These are phyloP conservation scores for Brachynemurus nebulosus DNA, from an alignment of 2,888 invertebrate genomes.

Conservation along the genomic window DNA sequence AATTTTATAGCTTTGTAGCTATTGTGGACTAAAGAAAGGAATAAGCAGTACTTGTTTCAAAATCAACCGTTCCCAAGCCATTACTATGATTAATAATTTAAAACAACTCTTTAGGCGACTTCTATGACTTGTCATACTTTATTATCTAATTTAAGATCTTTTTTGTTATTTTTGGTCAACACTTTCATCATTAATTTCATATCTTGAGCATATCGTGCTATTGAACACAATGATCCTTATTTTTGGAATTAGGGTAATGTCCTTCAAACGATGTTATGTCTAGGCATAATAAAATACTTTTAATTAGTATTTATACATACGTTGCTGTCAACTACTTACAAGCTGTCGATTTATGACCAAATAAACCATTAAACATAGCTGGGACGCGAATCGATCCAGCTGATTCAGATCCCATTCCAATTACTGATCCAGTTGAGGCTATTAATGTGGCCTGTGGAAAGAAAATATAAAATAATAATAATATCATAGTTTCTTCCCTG, in stretches of 20 bases:
- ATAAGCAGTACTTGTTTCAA: too few species aligned
- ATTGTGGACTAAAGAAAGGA: too few species aligned
- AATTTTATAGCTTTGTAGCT: slow-evolving; percentile 35
- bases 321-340: slow-evolving; percentile 40
- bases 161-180: too few species aligned
- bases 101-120: too few species aligned
- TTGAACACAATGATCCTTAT: slow-evolving; percentile 48
- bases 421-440: slow-evolving; percentile 57
- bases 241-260: slow-evolving; percentile 42
- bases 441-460: slow-evolving; percentile 48
- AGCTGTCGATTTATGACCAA: slow-evolving; percentile 73
- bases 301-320: too few species aligned
- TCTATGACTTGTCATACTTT: too few species aligned
- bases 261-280: slow-evolving; percentile 42
- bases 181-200: slow-evolving; percentile 31
- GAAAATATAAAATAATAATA: too few species aligned
- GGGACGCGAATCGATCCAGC: slow-evolving; percentile 81
- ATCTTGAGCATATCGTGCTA: slow-evolving; percentile 64
- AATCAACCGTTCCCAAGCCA: too few species aligned
- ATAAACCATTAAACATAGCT: slow-evolving; percentile 72
- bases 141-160: too few species aligned
- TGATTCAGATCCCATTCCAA: slow-evolving; percentile 75
- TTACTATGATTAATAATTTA: too few species aligned
- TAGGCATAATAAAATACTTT: slow-evolving; percentile 21
- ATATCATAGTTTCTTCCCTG: too few species aligned